Evolutionary conservation across 2,888 invertebrate genomes (phyloP).

Genomic region (Cactoblastis cactorum): DNA sequence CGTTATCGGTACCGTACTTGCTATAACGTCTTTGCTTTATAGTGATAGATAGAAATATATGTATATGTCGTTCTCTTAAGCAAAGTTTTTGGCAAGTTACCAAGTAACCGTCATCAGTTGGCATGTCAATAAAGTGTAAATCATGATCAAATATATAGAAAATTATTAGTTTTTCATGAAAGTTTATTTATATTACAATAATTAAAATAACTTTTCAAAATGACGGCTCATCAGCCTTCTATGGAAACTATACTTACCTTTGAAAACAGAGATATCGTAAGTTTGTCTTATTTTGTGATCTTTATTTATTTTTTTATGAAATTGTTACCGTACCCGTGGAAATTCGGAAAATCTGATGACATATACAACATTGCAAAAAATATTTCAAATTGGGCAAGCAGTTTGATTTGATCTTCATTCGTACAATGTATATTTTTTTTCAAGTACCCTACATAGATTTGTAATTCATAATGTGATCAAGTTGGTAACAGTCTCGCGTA

Average conservation of each 20-base stretch:
- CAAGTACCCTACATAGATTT: too few species aligned
- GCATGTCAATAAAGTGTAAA: background rate
- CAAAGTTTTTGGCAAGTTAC: background rate
- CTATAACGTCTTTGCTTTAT: too few species aligned
- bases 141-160: background rate
- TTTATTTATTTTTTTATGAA: background rate
- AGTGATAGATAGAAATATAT: too few species aligned
- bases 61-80: too few species aligned
- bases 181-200: background rate
- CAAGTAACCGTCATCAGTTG: background rate
- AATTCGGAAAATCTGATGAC: too few species aligned
- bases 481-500: too few species aligned
- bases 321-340: background rate
- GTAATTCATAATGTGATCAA: too few species aligned
- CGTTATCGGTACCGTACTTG: too few species aligned
- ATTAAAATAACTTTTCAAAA: constrained; percentile 10
- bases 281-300: constrained; percentile 16
- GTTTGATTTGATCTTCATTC: too few species aligned
- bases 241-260: constrained; percentile 59
- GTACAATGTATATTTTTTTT: too few species aligned
- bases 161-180: background rate
- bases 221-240: constrained; percentile 31
- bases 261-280: constrained; percentile 53
- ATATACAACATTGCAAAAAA: too few species aligned
- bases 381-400: too few species aligned